Evolutionary conservation across 2,888 invertebrate species (phyloP), one percentile per base, ranked within the genome.

Genomic region (Drosophila nigricruria): DNA sequence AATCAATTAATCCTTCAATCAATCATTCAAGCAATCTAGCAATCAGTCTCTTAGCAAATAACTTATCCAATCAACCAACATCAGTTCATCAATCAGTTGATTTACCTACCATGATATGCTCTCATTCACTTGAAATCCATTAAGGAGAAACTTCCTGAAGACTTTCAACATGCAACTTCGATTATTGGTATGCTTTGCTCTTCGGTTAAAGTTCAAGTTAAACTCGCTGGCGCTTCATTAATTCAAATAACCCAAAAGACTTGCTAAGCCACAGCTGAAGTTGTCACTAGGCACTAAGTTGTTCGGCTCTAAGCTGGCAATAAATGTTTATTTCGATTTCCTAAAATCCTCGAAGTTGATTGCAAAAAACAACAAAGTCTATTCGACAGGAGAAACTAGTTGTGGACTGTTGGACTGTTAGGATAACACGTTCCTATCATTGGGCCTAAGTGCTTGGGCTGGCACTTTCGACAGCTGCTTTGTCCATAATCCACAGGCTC

Each of bases 371-470:
- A 27, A 23, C 9, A 9, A 45, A 18, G 30, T 16, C 14, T 12
- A 27, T 18, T 30, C 34, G 40, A 9, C 12, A 6, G 16, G 8
- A 8, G 12, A 53, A 73, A 42, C 14, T 50, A 32, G 34, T 52
- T 23, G 34, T 14, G 20, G 8, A 20, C 40, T 47, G 54, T n/a
- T 42, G 38, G 32, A 20, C 42, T 43, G 61, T 16, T 50, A 20
- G 63, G 58, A 38, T 52, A 23, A 70, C 50, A 54, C 73, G 73
- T 73, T 77, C 52, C 59, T 47, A 57, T 69, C 77, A 63, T 65
- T 77, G 77, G 70, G 36, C 65, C 63, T 73, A 70, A 77, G 77
- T 77, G 78, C 70, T 73, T 57, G 56, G 47, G 47, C 34, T 52
- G 38, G 1, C 62, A 43, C 23, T n/a, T 20, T 20, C 27, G 47